These are phyloP conservation scores for Aythya baeri DNA, from an alignment of 2,113 vertebrate genomes.

Conservation along the genomic window DNA sequence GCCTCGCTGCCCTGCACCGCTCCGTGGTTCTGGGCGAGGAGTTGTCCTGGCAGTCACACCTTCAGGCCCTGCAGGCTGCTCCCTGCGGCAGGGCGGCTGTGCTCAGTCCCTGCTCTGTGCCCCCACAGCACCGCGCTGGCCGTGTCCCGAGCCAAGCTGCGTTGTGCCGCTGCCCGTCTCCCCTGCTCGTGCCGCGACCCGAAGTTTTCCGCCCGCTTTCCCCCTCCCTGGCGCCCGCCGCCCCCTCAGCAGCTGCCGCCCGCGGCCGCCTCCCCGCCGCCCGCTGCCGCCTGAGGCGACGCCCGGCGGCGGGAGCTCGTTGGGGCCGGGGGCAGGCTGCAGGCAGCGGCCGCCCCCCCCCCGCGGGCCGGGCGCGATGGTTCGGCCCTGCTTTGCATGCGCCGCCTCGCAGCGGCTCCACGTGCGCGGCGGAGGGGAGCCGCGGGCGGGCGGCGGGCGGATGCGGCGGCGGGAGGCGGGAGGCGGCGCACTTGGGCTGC, in stretches of 20 bases:
- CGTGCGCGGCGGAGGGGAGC: slow-evolving; percentile 88
- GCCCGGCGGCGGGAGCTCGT: too few species aligned
- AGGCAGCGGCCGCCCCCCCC: neutral
- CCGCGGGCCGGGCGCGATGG: slow-evolving; percentile 74
- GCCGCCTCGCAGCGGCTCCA: slow-evolving; percentile 89
- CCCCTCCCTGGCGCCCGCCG: too few species aligned
- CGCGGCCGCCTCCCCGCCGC: too few species aligned
- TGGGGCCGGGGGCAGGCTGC: too few species aligned
- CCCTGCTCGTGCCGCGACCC: too few species aligned
- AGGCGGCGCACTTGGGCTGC: slow-evolving; percentile 63
- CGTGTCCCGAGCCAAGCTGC: neutral
- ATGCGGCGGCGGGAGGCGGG: slow-evolving; percentile 81
- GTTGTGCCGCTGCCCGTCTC: too few species aligned
- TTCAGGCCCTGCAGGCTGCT: neutral
- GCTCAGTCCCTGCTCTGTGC: neutral
- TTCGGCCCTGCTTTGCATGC: slow-evolving; percentile 96
- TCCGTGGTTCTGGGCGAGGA: neutral
- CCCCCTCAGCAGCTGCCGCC: too few species aligned
- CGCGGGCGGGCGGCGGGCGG: slow-evolving; percentile 83
- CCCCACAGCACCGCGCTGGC: neutral
- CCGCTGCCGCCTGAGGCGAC: too few species aligned
- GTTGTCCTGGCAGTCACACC: neutral
- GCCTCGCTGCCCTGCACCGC: slow-evolving; percentile 34
- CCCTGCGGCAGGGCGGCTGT: neutral
- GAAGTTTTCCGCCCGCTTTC: too few species aligned